Base-by-base conservation (phyloP, 2,888 invertebrate species). In the Calliphora vomitoria region DNA sequence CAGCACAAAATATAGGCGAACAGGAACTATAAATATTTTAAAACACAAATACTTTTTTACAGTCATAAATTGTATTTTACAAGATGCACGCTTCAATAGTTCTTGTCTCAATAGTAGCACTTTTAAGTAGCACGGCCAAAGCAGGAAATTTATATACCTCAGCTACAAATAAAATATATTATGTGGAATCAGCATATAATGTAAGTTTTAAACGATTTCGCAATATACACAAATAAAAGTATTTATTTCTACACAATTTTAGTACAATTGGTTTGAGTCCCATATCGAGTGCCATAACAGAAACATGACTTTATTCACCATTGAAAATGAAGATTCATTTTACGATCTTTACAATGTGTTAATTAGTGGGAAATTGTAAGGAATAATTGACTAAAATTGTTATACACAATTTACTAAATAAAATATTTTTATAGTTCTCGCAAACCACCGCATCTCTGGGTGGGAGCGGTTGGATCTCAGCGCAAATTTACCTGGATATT, bases 261-360 rank as follows among this genome's bases (percentile, higher is more conserved):
- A 82, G 85, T 86, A 68, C 58, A 86, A 78, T 44, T 86, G 85
- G 85, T 86, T 72, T 72, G 82, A 86, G 10, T 82, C 85, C 11
- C 81, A 82, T 53, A 25, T 82, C 38, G 82, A 86, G 58, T 86
- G 85, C 20, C 8, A 60, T 6, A 58, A 68, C 18, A 38, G 31
- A 35, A 82, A 86, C 50, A 86, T 86, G 85, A 68, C 85, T 3
- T 15, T 86, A 1, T 71, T 82, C 13, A 69, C 78, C 3, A 71
- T 76, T 3, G 85, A 78, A 25, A 41, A 31, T 44, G 82, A 86
- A 20, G 82, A 72, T 8, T 18, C 64, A n/a, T 82, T 82, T 60
- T 44, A 66, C 47, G 82, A 86, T 72, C 55, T 86, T 0, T 78
- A 72, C n/a, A 55, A 82, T 66, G 31, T 86, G 3, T 20, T 82